Conservation (phyloP, 2,113 vertebrate genomes). For the Trematomus loennbergii region DNA sequence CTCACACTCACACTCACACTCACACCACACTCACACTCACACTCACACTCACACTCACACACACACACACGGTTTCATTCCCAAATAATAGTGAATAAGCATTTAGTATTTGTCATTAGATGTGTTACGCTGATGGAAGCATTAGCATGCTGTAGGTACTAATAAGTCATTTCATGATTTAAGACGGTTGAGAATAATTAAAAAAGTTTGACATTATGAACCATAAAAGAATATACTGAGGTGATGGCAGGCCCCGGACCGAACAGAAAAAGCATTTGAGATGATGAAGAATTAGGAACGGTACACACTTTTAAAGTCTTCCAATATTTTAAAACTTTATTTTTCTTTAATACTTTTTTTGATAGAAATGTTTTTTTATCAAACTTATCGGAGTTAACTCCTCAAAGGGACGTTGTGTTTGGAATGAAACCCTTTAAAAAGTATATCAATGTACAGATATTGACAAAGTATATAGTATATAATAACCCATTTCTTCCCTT, state of each 20-base stretch:
- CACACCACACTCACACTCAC: slow-evolving; percentile 3
- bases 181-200: too few relatives aligned
- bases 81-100: slow-evolving; percentile 26
- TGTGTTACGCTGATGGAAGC: slow-evolving; percentile 15
- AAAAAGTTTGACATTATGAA: too few relatives aligned
- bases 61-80: slow-evolving; percentile 60
- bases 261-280: background rate
- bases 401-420: slow-evolving; percentile 47
- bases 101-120: slow-evolving; percentile 26
- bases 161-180: background rate
- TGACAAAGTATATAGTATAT: slow-evolving; percentile 61
- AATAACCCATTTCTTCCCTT: slow-evolving; percentile 53
- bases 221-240: background rate
- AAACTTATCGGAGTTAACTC: slow-evolving; percentile 22
- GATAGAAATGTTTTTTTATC: slow-evolving; percentile 69
- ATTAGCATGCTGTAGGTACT: background rate
- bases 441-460: slow-evolving; percentile 53
- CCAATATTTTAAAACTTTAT: slow-evolving; percentile 48
- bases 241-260: background rate
- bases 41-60: slow-evolving; percentile 3
- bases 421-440: slow-evolving; percentile 71
- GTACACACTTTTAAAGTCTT: slow-evolving; percentile 18
- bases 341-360: slow-evolving; percentile 59
- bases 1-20: too few relatives aligned
- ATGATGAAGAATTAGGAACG: background rate